Conservation (phyloP, 2,113 vertebrate genomes). For the Edolisoma coerulescens region DNA sequence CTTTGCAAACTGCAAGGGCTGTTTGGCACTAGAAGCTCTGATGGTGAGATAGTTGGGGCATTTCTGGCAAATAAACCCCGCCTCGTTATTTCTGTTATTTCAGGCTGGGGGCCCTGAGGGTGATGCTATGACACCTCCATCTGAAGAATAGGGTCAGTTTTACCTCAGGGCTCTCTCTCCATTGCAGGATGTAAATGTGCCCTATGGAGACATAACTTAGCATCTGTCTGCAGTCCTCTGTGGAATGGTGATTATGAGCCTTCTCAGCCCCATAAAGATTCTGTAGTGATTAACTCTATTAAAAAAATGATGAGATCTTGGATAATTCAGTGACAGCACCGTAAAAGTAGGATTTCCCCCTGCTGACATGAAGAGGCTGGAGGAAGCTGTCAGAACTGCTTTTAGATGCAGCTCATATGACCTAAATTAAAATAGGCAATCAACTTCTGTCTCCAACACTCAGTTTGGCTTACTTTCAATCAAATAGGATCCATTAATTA, state of each 20-base stretch:
- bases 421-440: neutral
- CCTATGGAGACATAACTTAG: neutral
- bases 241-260: neutral
- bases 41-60: neutral
- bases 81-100: neutral
- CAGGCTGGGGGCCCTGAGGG: neutral
- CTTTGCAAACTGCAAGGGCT: neutral
- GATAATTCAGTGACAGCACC: neutral
- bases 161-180: neutral
- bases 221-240: neutral
- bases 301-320: neutral
- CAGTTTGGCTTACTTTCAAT: neutral
- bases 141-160: neutral
- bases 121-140: neutral
- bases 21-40: neutral
- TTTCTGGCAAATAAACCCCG: accelerated
- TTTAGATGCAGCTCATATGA: neutral
- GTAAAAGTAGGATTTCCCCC: neutral
- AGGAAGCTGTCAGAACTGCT: neutral
- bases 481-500: neutral
- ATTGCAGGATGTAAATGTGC: neutral
- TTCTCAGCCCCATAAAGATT: neutral
- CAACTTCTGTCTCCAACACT: neutral
- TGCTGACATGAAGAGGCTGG: neutral
- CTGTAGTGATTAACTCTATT: neutral